Base-by-base conservation (phyloP, 2,797 vertebrate genomes). In the Typhlichthys subterraneus region DNA sequence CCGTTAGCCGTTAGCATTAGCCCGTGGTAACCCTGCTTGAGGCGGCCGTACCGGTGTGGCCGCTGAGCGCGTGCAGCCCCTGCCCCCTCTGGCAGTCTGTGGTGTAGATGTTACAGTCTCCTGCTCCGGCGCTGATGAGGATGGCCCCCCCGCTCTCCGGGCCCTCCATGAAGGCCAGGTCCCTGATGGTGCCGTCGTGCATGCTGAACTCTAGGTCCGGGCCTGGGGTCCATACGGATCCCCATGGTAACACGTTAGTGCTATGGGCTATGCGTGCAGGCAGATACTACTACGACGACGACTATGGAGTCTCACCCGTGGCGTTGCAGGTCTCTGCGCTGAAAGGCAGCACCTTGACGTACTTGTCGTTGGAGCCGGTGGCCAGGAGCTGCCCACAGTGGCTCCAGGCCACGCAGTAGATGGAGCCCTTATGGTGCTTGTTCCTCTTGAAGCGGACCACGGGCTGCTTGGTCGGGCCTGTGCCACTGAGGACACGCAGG, bases 191-290 rank as follows among this genome's bases (percentile, higher is more conserved):
- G 59, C 97, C 97, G 59, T 99, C 97, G 0, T 99, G 98, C 98
- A 99, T 99, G 87, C 97, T 99, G 85, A 99, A 99, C 88, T 99
- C 98, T 88, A 99, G 86, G 89, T 99, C 98, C 3, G 98, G 98
- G 49, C 97, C 97, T 99, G 12, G 0, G 12, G 14, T 3, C 48
- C 31, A 65, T 1, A 57, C 1, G 51, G 2, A 53, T 29, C 23
- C 4, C 23, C 23, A 29, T 29, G 23, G 23, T 29, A 29, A 29
- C 23, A 3, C 23, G 23, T 29, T 29, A 29, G 23, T 29, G 23
- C 23, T 29, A 29, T 29, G 23, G 23, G 23, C 23, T 29, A 29
- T 29, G 23, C 23, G 23, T 29, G 23, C 23, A 4, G 23, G 23
- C 23, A 23, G 23, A 23, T 4, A 29, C 23, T 29, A 29, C 23